Conservation (phyloP, 2,113 vertebrate genomes). For the Merops nubicus region DNA sequence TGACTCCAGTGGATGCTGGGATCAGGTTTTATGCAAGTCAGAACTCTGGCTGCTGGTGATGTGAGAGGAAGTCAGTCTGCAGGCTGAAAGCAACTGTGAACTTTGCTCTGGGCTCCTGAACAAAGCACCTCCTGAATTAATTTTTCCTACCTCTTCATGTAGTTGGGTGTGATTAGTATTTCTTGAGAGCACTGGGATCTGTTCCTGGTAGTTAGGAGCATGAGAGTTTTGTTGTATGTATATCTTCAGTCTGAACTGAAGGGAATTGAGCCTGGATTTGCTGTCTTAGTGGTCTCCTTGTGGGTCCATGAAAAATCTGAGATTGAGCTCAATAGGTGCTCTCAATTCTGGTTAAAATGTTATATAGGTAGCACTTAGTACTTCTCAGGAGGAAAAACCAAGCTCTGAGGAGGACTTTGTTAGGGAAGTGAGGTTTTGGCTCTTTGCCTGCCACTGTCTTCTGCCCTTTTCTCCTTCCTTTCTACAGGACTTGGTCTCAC, state of each 20-base stretch:
- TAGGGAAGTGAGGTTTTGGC: background rate
- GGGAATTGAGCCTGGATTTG: background rate
- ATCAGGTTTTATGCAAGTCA: background rate
- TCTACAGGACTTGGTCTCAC: background rate
- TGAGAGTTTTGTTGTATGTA: background rate
- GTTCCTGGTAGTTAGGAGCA: background rate
- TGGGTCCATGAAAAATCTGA: background rate
- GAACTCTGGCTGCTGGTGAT: background rate
- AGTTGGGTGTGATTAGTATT: background rate
- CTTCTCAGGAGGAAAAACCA: background rate
- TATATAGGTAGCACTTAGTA: background rate
- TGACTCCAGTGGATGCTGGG: background rate
- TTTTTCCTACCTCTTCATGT: background rate
- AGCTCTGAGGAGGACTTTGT: rapidly evolving
- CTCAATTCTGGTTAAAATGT: background rate
- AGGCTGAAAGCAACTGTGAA: background rate
- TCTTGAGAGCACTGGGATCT: background rate
- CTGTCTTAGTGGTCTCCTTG: background rate
- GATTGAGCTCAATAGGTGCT: background rate
- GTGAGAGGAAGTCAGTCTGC: background rate
- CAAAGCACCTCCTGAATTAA: background rate
- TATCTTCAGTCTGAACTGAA: background rate
- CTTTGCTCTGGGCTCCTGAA: background rate
- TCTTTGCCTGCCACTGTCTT: background rate
- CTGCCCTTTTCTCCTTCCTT: background rate